Evolutionary conservation across 2,113 vertebrate species (phyloP).

Genomic region (Zosterops borbonicus): DNA sequence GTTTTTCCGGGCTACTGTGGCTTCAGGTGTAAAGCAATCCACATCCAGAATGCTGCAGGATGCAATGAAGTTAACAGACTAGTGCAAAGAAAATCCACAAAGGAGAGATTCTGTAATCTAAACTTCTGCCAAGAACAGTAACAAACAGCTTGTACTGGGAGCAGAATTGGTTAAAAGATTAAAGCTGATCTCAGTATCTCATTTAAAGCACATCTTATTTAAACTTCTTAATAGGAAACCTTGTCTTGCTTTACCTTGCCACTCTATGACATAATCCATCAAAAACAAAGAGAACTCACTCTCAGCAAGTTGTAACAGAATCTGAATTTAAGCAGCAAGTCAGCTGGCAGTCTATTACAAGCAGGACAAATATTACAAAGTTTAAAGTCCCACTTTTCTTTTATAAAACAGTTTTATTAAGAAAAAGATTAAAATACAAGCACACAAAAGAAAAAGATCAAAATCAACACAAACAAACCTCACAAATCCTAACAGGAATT

Average conservation of each 20-base stretch:
- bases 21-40: background rate
- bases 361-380: background rate
- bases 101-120: background rate
- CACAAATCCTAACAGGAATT: background rate
- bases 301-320: slow-evolving; percentile 20
- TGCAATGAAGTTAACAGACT: background rate
- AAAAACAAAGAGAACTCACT: background rate
- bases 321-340: background rate
- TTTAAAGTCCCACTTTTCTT: background rate
- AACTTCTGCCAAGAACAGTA: background rate
- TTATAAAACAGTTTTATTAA: background rate
- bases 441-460: background rate
- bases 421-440: background rate
- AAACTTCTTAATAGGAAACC: background rate
- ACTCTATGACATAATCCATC: background rate
- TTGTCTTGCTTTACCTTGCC: background rate
- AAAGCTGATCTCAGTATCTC: background rate
- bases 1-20: background rate
- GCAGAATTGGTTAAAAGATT: background rate
- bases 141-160: background rate
- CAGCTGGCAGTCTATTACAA: background rate
- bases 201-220: background rate
- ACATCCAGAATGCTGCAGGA: background rate
- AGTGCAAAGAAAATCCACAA: background rate
- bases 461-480: background rate